A percentile compares a stretch with the other conserved stretches of the same genome.
Evolutionary conservation across 2,113 vertebrate genomes (phyloP).

Genomic region (Lasiurus cinereus): DNA sequence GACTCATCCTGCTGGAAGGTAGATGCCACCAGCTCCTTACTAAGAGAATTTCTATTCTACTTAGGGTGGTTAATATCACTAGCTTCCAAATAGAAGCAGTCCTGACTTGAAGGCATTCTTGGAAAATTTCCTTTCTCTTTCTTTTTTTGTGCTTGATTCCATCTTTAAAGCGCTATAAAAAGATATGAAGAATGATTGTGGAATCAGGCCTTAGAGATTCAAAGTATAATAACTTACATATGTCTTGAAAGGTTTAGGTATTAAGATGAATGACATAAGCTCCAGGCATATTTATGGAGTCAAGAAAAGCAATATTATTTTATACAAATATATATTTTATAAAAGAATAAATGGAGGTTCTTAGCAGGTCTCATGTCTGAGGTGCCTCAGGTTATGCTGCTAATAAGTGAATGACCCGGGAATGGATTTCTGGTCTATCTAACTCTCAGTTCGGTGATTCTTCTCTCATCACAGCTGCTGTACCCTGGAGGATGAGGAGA

Average conservation of each 20-base stretch:
- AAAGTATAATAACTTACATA: conserved; percentile 69
- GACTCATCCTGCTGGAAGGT: not conserved
- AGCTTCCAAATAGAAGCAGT: conserved; percentile 13
- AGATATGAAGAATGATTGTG: conserved; percentile 51
- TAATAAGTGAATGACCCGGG: not conserved
- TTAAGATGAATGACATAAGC: conserved; percentile 48
- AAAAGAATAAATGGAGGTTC: conserved; percentile 51
- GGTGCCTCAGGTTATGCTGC: not conserved
- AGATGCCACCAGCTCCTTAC: not conserved
- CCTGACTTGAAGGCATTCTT: conserved; percentile 9
- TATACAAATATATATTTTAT: conserved; percentile 60
- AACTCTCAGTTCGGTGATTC: not conserved
- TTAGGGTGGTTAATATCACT: not conserved
- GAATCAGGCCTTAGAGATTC: conserved; percentile 55
- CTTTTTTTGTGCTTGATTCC: not conserved
- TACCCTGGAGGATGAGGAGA: not conserved
- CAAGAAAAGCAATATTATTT: conserved; percentile 68
- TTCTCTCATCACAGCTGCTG: not conserved
- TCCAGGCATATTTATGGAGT: conserved; percentile 50
- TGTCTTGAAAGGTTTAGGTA: conserved; percentile 46
- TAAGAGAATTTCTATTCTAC: not conserved
- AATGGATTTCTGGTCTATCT: not conserved
- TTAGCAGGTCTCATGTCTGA: not conserved
- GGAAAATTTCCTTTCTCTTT: not conserved
- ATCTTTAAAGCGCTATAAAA: conserved; percentile 71